Evolutionary conservation across 1,140 invertebrate genomes (phyloP).

Genomic region (Wasmannia auropunctata): DNA sequence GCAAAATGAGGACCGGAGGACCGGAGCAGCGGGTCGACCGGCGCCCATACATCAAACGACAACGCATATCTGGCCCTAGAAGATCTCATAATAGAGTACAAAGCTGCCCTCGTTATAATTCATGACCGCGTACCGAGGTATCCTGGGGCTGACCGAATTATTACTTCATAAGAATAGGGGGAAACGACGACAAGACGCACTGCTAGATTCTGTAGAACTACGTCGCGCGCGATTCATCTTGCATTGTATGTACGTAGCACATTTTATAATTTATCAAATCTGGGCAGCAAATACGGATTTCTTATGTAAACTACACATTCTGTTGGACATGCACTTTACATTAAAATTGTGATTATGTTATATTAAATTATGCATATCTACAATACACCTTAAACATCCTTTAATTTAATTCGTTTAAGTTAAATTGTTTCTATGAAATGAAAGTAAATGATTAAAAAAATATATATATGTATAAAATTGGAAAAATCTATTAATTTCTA

Average conservation of each 20-base stretch:
- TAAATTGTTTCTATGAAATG: not conserved
- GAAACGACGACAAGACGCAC: constrained; percentile 14
- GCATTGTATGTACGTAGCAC: not conserved
- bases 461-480: not conserved
- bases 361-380: not conserved
- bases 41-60: constrained; percentile 33
- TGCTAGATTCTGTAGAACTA: not conserved
- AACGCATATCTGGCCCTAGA: constrained; percentile 19
- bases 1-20: constrained; percentile 35
- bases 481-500: not conserved
- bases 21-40: not conserved
- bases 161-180: constrained; percentile 27
- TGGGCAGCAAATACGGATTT: not conserved
- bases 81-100: constrained; percentile 47
- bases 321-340: not conserved
- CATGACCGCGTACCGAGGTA: constrained; percentile 8
- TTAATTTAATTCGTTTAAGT: not conserved
- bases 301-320: not conserved
- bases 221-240: constrained; percentile 1
- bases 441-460: not conserved
- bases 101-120: constrained; percentile 51
- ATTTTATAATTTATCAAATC: constrained; percentile 34
- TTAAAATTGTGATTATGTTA: not conserved
- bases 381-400: not conserved
- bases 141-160: constrained; percentile 37